Base-by-base conservation (phyloP, 2,888 invertebrate genomes). In the Drosophila colorata region DNA sequence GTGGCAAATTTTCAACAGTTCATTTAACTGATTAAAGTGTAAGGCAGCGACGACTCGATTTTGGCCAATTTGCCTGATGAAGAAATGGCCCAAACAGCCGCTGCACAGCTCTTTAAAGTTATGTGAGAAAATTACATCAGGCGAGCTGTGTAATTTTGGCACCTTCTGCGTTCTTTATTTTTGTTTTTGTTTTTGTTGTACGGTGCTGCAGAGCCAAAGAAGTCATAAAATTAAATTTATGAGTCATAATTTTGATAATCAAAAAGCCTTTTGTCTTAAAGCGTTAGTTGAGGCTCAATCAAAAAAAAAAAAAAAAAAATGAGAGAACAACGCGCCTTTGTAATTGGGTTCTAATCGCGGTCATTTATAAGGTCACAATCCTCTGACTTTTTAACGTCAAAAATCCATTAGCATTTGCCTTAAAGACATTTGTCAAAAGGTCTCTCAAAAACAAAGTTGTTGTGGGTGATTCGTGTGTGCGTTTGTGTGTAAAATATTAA, bases 211-310 rank as follows among this genome's bases (percentile, higher is more conserved):
- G 41, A 8, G 35, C 37, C 37, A 48, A 67, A 77, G 48, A 87
- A 88, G 85, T 88, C 89, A 89, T 86, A 86, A 86, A 86, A 87
- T 86, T 89, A 79, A 64, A 60, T 85, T 89, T 89, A 86, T 86
- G 85, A 78, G 68, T 59, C 68, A 53, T 82, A 81, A 86, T 89
- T 74, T 77, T 72, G 55, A 74, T 86, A 82, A 89, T 88, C 78
- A 87, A 81, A 81, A 78, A 70, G 41, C 5, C 46, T 58, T 63
- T 72, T 61, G 9, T 35, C 56, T 55, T 63, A 41, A 51, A 13
- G 59, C 60, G 58, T 74, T 55, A 58, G 53, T 71, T 43, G 58
- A 35, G 41, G 52, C 70, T 41, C 59, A 51, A 53, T 64, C 46
- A 23, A 16, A n/a, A n/a, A n/a, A n/a, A n/a, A n/a, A n/a, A n/a